These are phyloP conservation scores for Passer domesticus DNA, from an alignment of 2,113 vertebrate species.

Conservation along the genomic window DNA sequence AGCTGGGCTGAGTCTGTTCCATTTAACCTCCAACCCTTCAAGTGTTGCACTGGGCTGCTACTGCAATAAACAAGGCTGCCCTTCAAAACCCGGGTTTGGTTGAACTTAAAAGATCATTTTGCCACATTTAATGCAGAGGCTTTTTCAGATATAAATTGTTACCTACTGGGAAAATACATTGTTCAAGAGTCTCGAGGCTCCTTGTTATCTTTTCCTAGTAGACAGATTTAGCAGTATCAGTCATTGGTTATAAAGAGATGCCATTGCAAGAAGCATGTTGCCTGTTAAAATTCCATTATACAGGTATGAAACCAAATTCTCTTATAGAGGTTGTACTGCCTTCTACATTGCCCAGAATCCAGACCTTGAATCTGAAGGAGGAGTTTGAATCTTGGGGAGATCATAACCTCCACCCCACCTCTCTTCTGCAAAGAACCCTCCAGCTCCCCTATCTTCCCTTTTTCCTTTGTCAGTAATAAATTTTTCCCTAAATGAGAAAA, in stretches of 20 bases:
- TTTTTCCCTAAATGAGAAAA: background rate
- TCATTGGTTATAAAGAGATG: background rate
- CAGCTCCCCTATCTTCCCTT: background rate
- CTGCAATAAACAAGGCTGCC: background rate
- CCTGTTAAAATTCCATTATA: background rate
- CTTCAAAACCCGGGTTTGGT: background rate
- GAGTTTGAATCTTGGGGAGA: background rate
- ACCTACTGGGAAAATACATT: background rate
- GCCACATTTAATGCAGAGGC: background rate
- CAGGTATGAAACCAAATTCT: background rate
- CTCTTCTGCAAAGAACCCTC: background rate
- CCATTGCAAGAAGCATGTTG: background rate
- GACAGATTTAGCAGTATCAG: background rate
- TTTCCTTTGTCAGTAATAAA: background rate
- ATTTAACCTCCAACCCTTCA: constrained; percentile 46
- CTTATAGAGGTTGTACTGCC: background rate
- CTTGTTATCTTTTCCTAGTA: background rate
- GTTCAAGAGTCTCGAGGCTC: background rate
- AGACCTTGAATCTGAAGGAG: background rate
- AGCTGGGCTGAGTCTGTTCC: background rate
- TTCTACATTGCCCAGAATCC: background rate
- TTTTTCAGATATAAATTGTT: background rate
- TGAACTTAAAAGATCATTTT: constrained; percentile 4
- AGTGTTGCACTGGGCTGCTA: background rate
- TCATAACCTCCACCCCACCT: no score